These are phyloP conservation scores for Sebastes oblongus DNA, from an alignment of 2,797 vertebrate species.

Conservation along the genomic window DNA sequence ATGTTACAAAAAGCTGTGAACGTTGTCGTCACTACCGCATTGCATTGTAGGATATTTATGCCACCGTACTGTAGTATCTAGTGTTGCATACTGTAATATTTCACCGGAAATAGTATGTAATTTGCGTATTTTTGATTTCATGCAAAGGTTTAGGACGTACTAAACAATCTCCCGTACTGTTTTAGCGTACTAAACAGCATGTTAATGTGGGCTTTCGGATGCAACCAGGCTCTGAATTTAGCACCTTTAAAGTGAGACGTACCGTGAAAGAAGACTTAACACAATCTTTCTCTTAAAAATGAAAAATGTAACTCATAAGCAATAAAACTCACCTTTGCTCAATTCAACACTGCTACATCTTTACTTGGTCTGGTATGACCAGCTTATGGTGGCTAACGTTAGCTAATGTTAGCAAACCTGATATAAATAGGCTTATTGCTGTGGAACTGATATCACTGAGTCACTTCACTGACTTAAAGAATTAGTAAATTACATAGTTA, in stretches of 20 bases:
- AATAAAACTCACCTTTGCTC: background rate
- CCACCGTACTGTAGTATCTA: too few species aligned
- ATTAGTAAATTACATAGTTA: background rate
- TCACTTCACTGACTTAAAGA: background rate
- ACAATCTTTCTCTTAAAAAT: background rate
- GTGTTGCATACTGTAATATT: too few species aligned
- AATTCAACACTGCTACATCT: background rate
- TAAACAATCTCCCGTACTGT: too few species aligned
- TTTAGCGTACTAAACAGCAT: too few species aligned
- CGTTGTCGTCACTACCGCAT: too few species aligned
- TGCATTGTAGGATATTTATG: too few species aligned
- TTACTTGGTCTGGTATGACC: background rate
- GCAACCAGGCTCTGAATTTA: background rate
- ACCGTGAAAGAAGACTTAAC: background rate
- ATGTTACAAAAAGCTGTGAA: too few species aligned
- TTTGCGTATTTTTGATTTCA: too few species aligned
- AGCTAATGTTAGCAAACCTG: background rate
- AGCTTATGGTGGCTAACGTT: background rate
- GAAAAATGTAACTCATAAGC: background rate
- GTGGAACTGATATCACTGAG: background rate
- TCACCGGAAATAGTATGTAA: too few species aligned
- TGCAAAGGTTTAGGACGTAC: too few species aligned
- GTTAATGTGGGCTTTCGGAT: too few species aligned
- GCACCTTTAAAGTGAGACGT: background rate
- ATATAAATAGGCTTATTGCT: background rate